A percentile compares a stretch with the other conserved stretches of the same genome.
Conservation (phyloP, 2,113 vertebrate genomes). For the mouse (Mus musculus) region DNA sequence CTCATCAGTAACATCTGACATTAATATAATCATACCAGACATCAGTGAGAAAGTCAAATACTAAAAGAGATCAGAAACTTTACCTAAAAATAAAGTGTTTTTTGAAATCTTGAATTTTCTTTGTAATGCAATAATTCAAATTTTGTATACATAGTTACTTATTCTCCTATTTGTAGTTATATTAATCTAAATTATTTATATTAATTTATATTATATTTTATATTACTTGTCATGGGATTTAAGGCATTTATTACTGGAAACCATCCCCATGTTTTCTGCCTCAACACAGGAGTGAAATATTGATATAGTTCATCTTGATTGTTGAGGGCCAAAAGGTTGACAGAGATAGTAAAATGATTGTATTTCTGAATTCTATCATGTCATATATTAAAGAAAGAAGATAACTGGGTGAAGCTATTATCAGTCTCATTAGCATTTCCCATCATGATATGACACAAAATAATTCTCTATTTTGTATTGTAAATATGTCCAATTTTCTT, state of each 20-base stretch:
- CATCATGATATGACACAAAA: neutral
- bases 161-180: neutral
- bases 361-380: neutral
- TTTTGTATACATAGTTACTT: conserved; percentile 10
- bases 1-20: neutral
- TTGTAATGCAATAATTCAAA: neutral
- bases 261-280: neutral
- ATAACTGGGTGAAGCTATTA: neutral
- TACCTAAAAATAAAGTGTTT: neutral
- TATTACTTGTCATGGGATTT: neutral
- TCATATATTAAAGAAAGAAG: conserved; percentile 6
- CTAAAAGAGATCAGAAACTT: neutral
- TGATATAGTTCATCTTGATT: neutral
- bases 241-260: neutral
- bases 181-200: neutral
- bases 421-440: neutral
- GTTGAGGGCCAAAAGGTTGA: neutral
- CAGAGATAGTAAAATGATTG: neutral
- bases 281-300: neutral
- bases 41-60: conserved; percentile 1
- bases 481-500: neutral
- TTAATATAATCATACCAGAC: neutral
- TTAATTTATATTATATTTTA: too few relatives aligned
- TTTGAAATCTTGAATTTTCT: conserved; percentile 34
- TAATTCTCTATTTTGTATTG: neutral